These are phyloP conservation scores for Rhopalosiphum padi DNA, from an alignment of 1,140 invertebrate genomes.

Conservation along the genomic window DNA sequence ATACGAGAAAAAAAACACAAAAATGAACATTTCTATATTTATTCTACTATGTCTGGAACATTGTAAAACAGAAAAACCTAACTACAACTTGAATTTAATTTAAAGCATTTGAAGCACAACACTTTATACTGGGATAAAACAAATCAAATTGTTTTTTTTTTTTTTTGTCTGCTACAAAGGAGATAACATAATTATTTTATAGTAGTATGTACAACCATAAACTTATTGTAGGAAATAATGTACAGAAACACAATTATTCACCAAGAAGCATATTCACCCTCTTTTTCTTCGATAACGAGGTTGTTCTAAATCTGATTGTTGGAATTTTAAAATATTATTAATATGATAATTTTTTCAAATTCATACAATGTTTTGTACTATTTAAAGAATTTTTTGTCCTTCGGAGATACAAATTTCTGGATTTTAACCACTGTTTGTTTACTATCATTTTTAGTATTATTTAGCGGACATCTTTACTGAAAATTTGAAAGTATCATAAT, in stretches of 20 bases:
- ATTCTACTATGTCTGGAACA: no score
- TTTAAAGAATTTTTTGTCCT: no score
- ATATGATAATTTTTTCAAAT: not conserved
- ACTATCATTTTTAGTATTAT: no score
- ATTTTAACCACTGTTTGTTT: no score
- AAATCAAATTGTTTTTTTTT: not conserved
- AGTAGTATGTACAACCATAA: not conserved
- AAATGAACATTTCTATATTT: no score
- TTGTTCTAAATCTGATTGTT: not conserved
- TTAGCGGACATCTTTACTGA: no score
- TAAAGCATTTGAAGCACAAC: not conserved
- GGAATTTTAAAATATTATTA: not conserved
- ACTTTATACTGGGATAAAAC: not conserved
- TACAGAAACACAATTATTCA: not conserved
- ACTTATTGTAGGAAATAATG: not conserved
- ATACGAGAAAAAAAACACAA: no score
- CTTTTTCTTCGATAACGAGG: not conserved
- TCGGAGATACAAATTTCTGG: no score
- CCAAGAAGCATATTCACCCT: not conserved
- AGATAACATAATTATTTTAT: not conserved
- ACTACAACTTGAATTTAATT: not conserved
- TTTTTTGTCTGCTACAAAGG: not conserved
- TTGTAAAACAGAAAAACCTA: no score
- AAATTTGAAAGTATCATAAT: no score
- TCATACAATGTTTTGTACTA: not conserved